Evolutionary conservation across 2,797 vertebrate species (phyloP).

Genomic region (Ficedula albicollis): DNA sequence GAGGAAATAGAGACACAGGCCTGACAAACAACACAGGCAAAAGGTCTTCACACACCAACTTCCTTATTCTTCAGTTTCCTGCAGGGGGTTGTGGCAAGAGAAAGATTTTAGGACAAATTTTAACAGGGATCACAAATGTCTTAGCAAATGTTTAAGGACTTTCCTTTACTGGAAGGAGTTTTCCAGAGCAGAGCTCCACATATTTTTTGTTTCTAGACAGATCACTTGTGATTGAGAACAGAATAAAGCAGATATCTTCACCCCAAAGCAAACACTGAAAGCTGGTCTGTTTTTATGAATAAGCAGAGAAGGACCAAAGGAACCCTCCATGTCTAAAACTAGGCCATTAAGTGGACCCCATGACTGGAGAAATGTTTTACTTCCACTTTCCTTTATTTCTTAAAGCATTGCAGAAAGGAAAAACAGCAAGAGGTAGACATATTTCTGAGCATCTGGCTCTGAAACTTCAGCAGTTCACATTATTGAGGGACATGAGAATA

Average conservation of each 20-base stretch:
- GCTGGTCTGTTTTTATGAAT: background rate
- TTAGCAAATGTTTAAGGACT: background rate
- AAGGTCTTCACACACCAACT: background rate
- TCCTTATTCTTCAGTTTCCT: background rate
- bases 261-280: background rate
- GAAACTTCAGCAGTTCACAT: background rate
- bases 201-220: background rate
- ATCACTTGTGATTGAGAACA: background rate
- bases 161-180: background rate
- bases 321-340: background rate
- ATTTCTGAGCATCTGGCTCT: background rate
- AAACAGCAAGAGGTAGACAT: background rate
- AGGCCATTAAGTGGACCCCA: background rate
- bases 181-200: background rate
- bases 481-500: background rate
- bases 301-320: background rate
- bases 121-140: background rate
- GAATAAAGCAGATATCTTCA: background rate
- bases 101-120: background rate
- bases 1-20: background rate
- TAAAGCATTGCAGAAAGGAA: background rate
- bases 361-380: background rate
- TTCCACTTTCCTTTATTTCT: background rate
- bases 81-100: background rate
- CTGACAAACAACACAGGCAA: background rate